phyloP scores from a whole-genome alignment of 2,888 invertebrate genomes.

The Mimumesa dahlbomi region DNA sequence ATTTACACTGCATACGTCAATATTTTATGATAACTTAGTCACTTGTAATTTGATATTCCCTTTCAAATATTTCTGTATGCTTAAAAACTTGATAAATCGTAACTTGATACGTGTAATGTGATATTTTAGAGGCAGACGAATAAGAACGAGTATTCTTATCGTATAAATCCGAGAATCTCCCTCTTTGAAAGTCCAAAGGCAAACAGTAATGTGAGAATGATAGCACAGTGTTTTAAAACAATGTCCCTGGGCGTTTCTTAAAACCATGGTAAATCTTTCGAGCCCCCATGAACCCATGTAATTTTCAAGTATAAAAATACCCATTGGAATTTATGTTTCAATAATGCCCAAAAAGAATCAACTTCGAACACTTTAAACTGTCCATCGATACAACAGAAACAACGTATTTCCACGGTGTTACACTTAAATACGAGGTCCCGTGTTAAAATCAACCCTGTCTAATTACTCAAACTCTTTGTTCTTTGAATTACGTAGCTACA shows the following conservation, averaged over 20 bases:
- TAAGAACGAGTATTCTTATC: slow-evolving; percentile 65
- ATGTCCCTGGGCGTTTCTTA: slow-evolving; percentile 44
- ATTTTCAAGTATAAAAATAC: too few species aligned
- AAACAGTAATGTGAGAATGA: slow-evolving; percentile 66
- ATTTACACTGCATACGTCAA: slow-evolving; percentile 38
- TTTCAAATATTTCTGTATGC: slow-evolving; percentile 59
- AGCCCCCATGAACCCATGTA: not conserved
- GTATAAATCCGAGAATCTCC: slow-evolving; percentile 62
- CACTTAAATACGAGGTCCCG: slow-evolving; percentile 8
- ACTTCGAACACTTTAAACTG: too few species aligned
- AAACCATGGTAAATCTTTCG: slow-evolving; percentile 31
- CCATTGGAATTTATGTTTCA: too few species aligned
- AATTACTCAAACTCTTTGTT: slow-evolving; percentile 34
- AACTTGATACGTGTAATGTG: slow-evolving; percentile 58
- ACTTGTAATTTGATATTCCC: slow-evolving; percentile 57
- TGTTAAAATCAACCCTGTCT: not conserved
- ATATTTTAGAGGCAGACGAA: slow-evolving; percentile 60
- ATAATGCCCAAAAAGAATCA: too few species aligned
- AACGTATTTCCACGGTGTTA: not conserved
- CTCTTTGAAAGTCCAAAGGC: slow-evolving; percentile 51
- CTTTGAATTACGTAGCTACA: slow-evolving; percentile 25
- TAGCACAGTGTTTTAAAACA: slow-evolving; percentile 61
- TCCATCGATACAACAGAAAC: too few species aligned
- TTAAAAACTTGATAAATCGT: slow-evolving; percentile 66
- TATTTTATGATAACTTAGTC: slow-evolving; percentile 48